These are phyloP conservation scores for Acromyrmex heyeri DNA, from an alignment of 1,140 invertebrate species.

Conservation along the genomic window DNA sequence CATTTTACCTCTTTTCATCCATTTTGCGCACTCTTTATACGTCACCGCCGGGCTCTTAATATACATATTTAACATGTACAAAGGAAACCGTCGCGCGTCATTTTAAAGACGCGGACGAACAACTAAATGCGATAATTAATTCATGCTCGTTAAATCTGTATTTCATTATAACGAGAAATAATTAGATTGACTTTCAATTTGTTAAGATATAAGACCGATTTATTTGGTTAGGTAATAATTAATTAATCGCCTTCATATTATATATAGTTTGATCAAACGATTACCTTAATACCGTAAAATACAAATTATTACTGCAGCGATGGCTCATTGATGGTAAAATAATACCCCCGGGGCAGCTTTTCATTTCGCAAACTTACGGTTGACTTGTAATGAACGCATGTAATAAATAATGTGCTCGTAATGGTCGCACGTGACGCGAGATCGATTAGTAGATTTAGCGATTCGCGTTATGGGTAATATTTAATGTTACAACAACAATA, in stretches of 20 bases:
- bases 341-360: conserved; percentile 3
- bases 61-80: neutral
- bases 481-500: neutral
- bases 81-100: neutral
- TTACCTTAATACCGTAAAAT: conserved; percentile 8
- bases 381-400: conserved; percentile 43
- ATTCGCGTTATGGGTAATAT: conserved; percentile 18
- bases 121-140: neutral
- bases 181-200: neutral
- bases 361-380: conserved; percentile 37
- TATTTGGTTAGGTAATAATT: conserved; percentile 1
- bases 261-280: conserved; percentile 12
- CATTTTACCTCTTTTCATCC: neutral
- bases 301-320: conserved; percentile 34
- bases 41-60: neutral
- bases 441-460: conserved; percentile 32
- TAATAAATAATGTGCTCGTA: conserved; percentile 26
- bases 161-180: neutral
- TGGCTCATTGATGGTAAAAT: conserved; percentile 18
- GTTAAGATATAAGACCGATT: neutral
- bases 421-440: conserved; percentile 9
- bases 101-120: neutral
- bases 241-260: neutral
- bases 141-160: conserved; percentile 11
- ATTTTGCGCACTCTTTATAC: conserved; percentile 14